phyloP scores from a whole-genome alignment of 2,797 vertebrate genomes.

The Rhinoraja longicauda region DNA sequence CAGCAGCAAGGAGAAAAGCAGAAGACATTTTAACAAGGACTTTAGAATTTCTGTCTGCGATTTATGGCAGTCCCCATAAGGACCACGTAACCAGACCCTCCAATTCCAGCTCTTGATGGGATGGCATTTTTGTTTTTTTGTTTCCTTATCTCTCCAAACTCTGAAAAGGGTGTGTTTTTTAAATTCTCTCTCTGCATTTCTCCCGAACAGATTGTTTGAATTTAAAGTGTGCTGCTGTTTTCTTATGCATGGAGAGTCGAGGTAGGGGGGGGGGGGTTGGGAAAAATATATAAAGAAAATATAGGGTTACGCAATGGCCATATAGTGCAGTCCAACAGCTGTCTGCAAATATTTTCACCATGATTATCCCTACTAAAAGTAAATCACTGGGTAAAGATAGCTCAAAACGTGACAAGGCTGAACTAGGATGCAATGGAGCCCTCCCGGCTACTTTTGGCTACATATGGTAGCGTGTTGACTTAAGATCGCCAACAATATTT shows the following conservation, averaged over 20 bases:
- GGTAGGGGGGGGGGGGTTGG: conserved; percentile 66
- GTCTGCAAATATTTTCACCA: conserved; percentile 91
- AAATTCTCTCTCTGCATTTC: not conserved
- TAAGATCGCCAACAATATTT: conserved; percentile 43
- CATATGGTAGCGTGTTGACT: conserved; percentile 53
- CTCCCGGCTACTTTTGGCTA: conserved; percentile 60
- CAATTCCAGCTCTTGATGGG: not conserved
- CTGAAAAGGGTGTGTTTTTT: not conserved
- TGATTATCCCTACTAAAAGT: conserved; percentile 98
- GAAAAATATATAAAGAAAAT: conserved; percentile 93
- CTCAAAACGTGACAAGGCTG: conserved; percentile 84
- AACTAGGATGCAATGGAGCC: conserved; percentile 68
- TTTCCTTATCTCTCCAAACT: not conserved
- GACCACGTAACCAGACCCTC: not conserved
- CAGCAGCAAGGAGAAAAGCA: conserved; percentile 4
- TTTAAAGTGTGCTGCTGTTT: conserved; percentile 40
- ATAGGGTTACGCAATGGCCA: conserved; percentile 86
- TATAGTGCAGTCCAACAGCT: conserved; percentile 86
- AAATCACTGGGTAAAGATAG: conserved; percentile 94
- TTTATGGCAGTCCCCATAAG: conserved; percentile 25
- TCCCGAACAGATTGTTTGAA: not conserved
- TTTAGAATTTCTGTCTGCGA: conserved; percentile 2
- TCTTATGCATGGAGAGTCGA: conserved; percentile 58
- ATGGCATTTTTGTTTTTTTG: not conserved
- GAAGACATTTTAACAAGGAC: not conserved